These are phyloP conservation scores for Selene dorsalis DNA, from an alignment of 2,797 vertebrate genomes.

Conservation along the genomic window DNA sequence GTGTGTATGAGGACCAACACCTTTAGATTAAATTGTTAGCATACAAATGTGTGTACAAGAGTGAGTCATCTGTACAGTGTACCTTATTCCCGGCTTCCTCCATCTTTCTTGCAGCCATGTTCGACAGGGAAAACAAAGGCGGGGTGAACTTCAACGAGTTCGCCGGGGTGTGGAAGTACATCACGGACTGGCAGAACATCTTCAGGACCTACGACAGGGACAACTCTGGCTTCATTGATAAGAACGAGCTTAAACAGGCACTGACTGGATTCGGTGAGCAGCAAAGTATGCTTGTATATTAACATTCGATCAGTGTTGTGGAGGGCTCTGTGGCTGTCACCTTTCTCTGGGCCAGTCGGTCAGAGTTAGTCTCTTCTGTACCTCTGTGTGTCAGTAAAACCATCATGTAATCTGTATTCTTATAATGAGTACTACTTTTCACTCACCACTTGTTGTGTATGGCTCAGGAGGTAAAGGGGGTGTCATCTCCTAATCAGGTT, in stretches of 20 bases:
- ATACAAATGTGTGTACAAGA: neutral
- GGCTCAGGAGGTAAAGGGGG: neutral
- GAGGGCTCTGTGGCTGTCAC: constrained; percentile 38
- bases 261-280: constrained; percentile 97
- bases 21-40: constrained; percentile 1
- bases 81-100: neutral
- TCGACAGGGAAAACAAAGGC: constrained; percentile 97
- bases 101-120: constrained; percentile 89
- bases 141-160: constrained; percentile 99
- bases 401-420: neutral
- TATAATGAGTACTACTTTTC: neutral
- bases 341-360: constrained; percentile 35
- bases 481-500: too few species aligned
- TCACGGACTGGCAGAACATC: constrained; percentile 99
- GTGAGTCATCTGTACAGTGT: neutral
- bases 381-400: constrained; percentile 1
- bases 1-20: neutral
- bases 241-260: constrained; percentile 96
- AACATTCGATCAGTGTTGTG: constrained; percentile 41
- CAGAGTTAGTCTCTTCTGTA: constrained; percentile 31
- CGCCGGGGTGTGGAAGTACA: constrained; percentile 98
- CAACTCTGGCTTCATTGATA: constrained; percentile 99
- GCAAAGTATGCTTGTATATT: constrained; percentile 67
- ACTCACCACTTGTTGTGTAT: neutral
- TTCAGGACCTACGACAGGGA: constrained; percentile 97